Evolutionary conservation across 2,797 vertebrate species (phyloP), one percentile per base, ranked within the genome.

Genomic region (Perdix hodgsoniae): DNA sequence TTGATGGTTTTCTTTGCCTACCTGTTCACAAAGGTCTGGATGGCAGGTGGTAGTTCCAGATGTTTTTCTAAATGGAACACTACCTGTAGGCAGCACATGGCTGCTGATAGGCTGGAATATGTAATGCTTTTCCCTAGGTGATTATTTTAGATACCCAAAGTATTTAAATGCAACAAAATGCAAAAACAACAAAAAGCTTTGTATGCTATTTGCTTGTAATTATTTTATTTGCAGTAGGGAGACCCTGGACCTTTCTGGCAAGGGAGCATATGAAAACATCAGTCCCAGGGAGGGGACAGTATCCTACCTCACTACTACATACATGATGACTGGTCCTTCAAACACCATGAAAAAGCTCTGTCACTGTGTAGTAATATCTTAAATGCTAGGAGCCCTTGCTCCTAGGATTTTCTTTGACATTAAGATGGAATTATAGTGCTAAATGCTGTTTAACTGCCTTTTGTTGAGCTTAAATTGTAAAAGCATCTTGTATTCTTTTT

Each of bases 231-330:
- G 87, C 81, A 93, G 69, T 95, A 80, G 90, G 80, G 91, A 96
- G 77, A 88, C 90, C 90, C 91, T 95, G 92, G 96, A 94, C 96
- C 97, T 98, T 98, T 98, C 98, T 98, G 98, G 96, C 98, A 98
- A 98, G 98, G 96, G 98, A 98, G 97, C 98, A 97, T 97, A 97
- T 98, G 98, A 98, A 98, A 99, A 98, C 98, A 98, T 98, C 97
- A 90, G 97, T 98, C 98, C 98, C 97, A 94, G 90, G 78, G 92
- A 96, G 60, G 96, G 98, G 97, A 98, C 97, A 95, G 83, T 96
- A 97, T 97, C 98, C 98, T 99, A 99, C 98, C 99, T 99, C 99
- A 98, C 97, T 97, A 96, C 96, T 97, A 96, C 97, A 97, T 96
- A 96, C 96, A 96, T 96, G 97, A 97, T 97, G 98, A 98, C 98